Evolutionary conservation across 2,797 vertebrate species (phyloP), one percentile per base, ranked within the genome.

Genomic region (Bothrops alternatus): DNA sequence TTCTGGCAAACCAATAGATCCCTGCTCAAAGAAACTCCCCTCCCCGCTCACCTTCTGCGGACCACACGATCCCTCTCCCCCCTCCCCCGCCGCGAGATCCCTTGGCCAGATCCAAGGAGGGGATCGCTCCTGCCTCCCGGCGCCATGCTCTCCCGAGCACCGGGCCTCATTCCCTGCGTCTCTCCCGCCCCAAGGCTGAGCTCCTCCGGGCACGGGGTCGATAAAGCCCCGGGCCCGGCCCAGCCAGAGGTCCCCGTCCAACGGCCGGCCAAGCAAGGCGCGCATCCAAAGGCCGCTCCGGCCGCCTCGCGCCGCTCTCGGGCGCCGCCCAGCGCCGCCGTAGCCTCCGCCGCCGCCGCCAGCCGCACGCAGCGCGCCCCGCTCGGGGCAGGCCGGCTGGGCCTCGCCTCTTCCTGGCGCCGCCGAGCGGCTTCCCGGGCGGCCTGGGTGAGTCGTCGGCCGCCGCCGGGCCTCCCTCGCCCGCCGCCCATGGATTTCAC

Each of bases 401-500:
- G 56, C 78, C 42, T 94, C 94, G 96, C 88, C 47, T 93, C 94
- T 96, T 96, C 94, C 97, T 89, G 98, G 98, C 82, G 97, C 98
- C 47, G 98, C 98, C 1, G 98, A 37, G 92, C 65, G 73, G 88
- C 50, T 53, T 20, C 73, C 5, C 87, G 26, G 98, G 0, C 98
- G 95, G 98, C 95, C 96, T 28, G 4, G 50, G 96, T 98, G 90
- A 86, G 6, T 94, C 94, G 93, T 13, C 98, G 98, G 96, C 97
- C 98, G 96, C 98, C 98, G 94, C 96, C 98, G 94, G 98, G 73
- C 55, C 55, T n/a, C 26, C 94, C 96, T 98, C 90, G 92, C 92
- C 93, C 86, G 89, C 94, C 86, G 90, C 94, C 94, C 88, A 89
- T 89, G 88, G 88, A 87, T 87, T 87, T 87, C 55, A 87, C 86